Base-by-base conservation (phyloP, 2,113 vertebrate species). In the Tetrao urogallus region DNA sequence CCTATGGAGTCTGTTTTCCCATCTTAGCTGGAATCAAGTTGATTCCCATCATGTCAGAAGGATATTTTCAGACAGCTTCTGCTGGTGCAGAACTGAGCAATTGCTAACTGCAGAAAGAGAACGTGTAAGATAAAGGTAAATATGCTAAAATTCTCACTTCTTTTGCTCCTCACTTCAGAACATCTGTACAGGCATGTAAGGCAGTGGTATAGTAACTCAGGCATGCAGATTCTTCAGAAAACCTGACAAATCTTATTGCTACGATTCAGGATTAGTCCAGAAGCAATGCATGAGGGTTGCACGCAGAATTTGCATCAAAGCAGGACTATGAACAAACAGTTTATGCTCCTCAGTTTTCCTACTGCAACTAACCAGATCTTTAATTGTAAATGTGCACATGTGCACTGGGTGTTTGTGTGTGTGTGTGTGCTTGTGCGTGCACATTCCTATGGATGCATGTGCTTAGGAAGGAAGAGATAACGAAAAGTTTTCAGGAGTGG, bases 371-470 rank as follows among this genome's bases (percentile, higher is more conserved):
- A 11, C 20, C 25, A 22, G 16, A 25, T 38, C 27, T 82, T 88
- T 70, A 89, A 54, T 73, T 88, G 20, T 45, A 1, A 58, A 32
- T 47, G 5, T 1, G 17, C 17, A 25, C 20, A 27, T 3, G 14
- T 50, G 45, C 6, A 20, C 2, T 42, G 42, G 18, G 3, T 1
- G 13, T 6, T 8, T 18, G 28, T 36, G 13, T 6, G 11, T 18
- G 28, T 36, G 27, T 22, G 10, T 7, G 8, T 36, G 38, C 21
- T 45, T 20, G 7, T 50, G 14, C 45, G 19, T 30, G 10, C 1
- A 5, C 6, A 30, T 1, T 0, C 11, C 15, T 18, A 13, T 2
- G 2, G 24, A 28, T n/a, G 8, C 28, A 20, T 58, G 32, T 14
- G 22, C 64, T 93, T 38, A 83, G 64, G 76, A 88, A 80, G 54